phyloP scores from a whole-genome alignment of 2,888 invertebrate species.

The Rhingia campestris region DNA sequence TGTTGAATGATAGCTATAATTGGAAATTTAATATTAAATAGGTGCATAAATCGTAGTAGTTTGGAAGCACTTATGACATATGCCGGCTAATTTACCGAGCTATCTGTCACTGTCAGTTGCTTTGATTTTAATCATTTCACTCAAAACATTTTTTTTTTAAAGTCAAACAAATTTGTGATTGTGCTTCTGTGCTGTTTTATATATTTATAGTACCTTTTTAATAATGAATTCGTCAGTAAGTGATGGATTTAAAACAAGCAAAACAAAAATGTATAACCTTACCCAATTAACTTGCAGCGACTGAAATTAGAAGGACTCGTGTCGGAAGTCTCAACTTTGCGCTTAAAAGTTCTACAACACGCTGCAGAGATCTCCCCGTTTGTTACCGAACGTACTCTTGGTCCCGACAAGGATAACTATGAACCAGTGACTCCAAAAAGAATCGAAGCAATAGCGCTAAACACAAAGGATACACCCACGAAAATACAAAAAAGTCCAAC shows the following conservation, averaged over 20 bases:
- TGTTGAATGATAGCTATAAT: too few relatives aligned
- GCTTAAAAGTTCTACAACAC: conserved; percentile 75
- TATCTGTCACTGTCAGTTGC: too few relatives aligned
- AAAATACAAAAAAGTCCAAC: conserved; percentile 7
- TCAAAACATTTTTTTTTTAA: neutral
- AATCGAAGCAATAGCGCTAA: neutral
- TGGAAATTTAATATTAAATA: too few relatives aligned
- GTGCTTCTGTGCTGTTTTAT: neutral
- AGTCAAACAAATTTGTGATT: neutral
- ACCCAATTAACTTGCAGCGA: conserved; percentile 31
- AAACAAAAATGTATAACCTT: neutral
- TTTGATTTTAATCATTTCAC: too few relatives aligned
- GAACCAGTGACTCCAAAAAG: neutral
- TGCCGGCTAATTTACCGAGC: too few relatives aligned
- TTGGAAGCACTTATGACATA: too few relatives aligned
- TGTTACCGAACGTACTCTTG: conserved; percentile 78
- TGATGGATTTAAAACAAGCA: neutral
- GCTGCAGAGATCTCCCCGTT: conserved; percentile 76
- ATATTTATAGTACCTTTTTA: neutral
- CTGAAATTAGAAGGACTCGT: conserved; percentile 61
- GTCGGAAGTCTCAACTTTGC: conserved; percentile 71
- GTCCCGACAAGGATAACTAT: conserved; percentile 76
- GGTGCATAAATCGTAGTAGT: too few relatives aligned
- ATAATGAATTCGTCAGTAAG: conserved; percentile 50
- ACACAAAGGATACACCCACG: conserved; percentile 3